Evolutionary conservation across 37 sponge, comb jelly and placozoan genomes (phyloP), one percentile per base, ranked within the genome.

Genomic region (Halisarca cf. caerulea): DNA sequence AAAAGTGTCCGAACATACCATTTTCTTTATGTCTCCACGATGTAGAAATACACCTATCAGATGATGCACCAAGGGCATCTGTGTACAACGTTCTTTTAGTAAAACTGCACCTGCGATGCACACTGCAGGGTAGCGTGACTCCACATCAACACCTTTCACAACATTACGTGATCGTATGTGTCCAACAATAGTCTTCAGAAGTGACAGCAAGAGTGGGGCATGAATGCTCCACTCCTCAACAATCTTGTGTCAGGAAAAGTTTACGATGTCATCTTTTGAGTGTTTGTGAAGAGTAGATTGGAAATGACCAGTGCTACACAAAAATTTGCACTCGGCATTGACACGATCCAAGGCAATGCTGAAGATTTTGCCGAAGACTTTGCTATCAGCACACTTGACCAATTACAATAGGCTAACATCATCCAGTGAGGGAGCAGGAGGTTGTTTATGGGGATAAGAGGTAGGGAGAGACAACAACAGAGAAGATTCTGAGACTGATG

Each of bases 91-190:
- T 30, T 35, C 35, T 57, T 70, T 83, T 57, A 83, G 33, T 28
- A 83, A 41, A 1, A 83, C 44, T 28, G 72, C 37, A 8, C 69
- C 70, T 28, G 82, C 82, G 9, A 33, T 60, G 34, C 84, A 83
- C 2, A 83, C 1, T 3, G 72, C 32, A 24, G 82, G 66, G 5
- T 68, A 30, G 3, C 69, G 28, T 68, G 69, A 68, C 5, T 68
- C 69, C 34, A 6, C 7, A 34, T 2, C 3, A 1, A 30, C 35
- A 6, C 33, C 47, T 37, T 64, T 47, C 28, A 20, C 21, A 0
- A 30, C 47, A 33, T 44, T 81, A 1, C 28, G 5, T 38, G 66
- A 25, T 37, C 41, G 58, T 8, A 25, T 11, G 0, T 6, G 0
- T 3, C 32, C 33, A 28, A 60, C 68, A 7, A 83, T 51, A 4